Percentiles rank a stretch among this genome's conserved stretches.
These are phyloP conservation scores for Epizoanthus fatuus DNA, from an alignment of 92 coral and sea anemone genomes.

Conservation along the genomic window DNA sequence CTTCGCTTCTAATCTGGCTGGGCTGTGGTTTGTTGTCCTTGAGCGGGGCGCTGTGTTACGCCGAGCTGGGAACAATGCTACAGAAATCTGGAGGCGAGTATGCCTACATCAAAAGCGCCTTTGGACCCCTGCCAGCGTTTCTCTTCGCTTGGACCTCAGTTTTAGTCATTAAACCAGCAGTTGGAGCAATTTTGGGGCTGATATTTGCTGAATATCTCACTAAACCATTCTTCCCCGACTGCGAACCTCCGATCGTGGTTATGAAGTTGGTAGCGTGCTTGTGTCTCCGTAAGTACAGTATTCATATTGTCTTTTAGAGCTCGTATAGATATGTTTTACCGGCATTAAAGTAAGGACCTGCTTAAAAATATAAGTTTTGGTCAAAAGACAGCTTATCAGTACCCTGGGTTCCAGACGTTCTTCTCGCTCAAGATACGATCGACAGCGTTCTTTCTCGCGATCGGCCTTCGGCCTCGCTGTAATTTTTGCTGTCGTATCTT, in stretches of 20 bases:
- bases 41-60: conserved; percentile 83
- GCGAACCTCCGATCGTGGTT: conserved; percentile 68
- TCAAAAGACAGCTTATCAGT: too few species aligned
- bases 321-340: too few species aligned
- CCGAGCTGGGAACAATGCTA: conserved; percentile 85
- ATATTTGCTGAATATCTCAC: conserved; percentile 86
- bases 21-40: conserved; percentile 88
- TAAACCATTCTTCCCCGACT: conserved; percentile 82
- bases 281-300: conserved; percentile 74
- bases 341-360: too few species aligned
- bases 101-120: conserved; percentile 77
- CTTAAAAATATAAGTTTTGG: too few species aligned
- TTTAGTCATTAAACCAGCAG: conserved; percentile 79
- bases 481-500: too few species aligned
- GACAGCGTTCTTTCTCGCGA: too few species aligned
- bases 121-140: conserved; percentile 79
- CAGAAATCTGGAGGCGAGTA: conserved; percentile 87
- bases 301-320: neutral
- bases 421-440: too few species aligned
- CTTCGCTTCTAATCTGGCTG: conserved; percentile 80
- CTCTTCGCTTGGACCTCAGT: conserved; percentile 88
- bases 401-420: too few species aligned
- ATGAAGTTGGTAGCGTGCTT: conserved; percentile 79
- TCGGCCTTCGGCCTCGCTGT: too few species aligned
- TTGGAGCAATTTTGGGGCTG: conserved; percentile 77